These are phyloP conservation scores for Tridacna gigas DNA, from an alignment of 2,888 invertebrate genomes.

Conservation along the genomic window DNA sequence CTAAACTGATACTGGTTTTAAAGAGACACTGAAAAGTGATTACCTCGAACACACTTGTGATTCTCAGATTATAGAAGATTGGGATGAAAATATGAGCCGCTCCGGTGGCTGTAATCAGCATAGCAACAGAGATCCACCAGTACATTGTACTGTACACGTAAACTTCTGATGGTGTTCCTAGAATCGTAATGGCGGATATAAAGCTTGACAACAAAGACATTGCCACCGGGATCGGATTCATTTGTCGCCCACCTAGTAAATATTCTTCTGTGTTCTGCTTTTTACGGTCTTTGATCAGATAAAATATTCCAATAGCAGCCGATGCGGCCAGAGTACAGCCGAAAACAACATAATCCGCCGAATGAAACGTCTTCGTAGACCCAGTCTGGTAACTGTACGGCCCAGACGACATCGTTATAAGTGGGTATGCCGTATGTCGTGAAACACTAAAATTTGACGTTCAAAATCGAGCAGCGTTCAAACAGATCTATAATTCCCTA, in stretches of 20 bases:
- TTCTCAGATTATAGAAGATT: conserved; percentile 71
- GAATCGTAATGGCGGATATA: conserved; percentile 81
- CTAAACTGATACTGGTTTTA: no score
- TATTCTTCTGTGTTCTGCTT: conserved; percentile 74
- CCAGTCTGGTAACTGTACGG: conserved; percentile 63
- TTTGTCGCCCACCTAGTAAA: conserved; percentile 76
- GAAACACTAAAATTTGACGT: no score
- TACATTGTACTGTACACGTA: conserved; percentile 79
- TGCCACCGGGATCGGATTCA: conserved; percentile 77
- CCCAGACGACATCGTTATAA: conserved; percentile 43
- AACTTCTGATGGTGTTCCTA: conserved; percentile 80
- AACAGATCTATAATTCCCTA: no score
- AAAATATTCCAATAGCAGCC: conserved; percentile 76
- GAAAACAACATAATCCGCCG: conserved; percentile 76
- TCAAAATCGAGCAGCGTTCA: no score
- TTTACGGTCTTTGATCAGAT: conserved; percentile 74
- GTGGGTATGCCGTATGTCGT: no score
- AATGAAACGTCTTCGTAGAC: conserved; percentile 58
- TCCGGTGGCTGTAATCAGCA: conserved; percentile 74
- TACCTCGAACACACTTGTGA: conserved; percentile 76
- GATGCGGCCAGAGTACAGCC: conserved; percentile 70
- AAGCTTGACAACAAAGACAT: conserved; percentile 81
- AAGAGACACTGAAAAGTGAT: not conserved
- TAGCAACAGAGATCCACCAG: conserved; percentile 72
- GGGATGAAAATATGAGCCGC: conserved; percentile 74